Evolutionary conservation across 2,113 vertebrate genomes (phyloP).

Genomic region (Pelvicachromis taeniatus): DNA sequence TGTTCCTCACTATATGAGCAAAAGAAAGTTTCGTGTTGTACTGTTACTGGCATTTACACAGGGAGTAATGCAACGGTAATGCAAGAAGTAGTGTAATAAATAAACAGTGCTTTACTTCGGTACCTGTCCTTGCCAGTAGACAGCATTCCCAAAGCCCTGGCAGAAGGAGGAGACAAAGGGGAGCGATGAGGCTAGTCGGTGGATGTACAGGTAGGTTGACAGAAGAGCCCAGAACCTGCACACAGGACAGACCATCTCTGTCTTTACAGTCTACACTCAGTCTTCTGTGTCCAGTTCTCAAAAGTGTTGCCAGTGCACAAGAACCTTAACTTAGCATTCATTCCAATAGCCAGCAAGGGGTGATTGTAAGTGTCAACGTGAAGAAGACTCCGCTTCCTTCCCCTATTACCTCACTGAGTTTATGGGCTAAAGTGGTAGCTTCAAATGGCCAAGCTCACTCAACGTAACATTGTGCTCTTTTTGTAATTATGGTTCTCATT

Average conservation of each 20-base stretch:
- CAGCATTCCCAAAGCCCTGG: slow-evolving; percentile 83
- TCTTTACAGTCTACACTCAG: neutral
- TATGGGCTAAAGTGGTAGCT: neutral
- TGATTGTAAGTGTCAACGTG: neutral
- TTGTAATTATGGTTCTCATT: neutral
- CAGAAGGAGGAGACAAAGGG: slow-evolving; percentile 90
- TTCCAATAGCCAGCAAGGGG: neutral
- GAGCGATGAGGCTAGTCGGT: slow-evolving; percentile 72
- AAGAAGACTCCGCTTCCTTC: neutral
- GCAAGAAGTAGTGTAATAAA: neutral
- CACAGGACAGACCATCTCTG: neutral
- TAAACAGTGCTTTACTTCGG: neutral
- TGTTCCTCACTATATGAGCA: neutral
- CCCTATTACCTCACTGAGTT: neutral
- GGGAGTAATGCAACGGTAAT: neutral
- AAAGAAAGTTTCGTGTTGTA: neutral
- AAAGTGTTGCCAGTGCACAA: neutral
- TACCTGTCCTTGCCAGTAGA: slow-evolving; percentile 84
- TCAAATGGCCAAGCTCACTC: neutral
- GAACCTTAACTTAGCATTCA: neutral
- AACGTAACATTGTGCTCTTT: neutral
- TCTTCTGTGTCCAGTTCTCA: neutral
- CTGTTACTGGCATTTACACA: neutral
- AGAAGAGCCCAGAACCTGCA: slow-evolving; percentile 86
- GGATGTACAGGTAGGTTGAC: slow-evolving; percentile 72